Evolutionary conservation across 1,140 invertebrate genomes (phyloP).

Genomic region (Drosophila cardini): DNA sequence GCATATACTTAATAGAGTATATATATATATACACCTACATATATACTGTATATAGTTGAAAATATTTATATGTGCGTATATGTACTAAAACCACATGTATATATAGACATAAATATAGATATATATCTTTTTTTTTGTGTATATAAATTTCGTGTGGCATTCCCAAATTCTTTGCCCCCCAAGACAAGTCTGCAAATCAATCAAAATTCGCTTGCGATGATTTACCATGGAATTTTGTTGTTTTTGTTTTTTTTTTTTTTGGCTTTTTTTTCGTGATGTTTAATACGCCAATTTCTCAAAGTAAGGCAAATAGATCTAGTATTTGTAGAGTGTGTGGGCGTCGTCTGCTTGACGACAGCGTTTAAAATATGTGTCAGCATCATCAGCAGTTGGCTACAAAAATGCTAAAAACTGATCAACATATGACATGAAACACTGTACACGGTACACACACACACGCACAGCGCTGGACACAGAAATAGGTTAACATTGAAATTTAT

Average conservation of each 20-base stretch:
- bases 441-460: neutral
- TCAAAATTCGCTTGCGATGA: conserved; percentile 73
- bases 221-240: conserved; percentile 67
- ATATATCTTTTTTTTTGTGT: neutral
- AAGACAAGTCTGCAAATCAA: conserved; percentile 62
- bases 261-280: conserved; percentile 33
- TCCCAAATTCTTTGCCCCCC: conserved; percentile 1
- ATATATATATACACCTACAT: neutral
- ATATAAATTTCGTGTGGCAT: conserved; percentile 56
- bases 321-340: conserved; percentile 49
- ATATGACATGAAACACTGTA: conserved; percentile 7
- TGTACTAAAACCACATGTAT: conserved; percentile 10
- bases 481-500: conserved; percentile 39
- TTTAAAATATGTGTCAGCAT: conserved; percentile 50
- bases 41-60: conserved; percentile 6
- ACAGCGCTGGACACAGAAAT: neutral
- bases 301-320: conserved; percentile 60
- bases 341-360: conserved; percentile 71
- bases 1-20: conserved; percentile 15
- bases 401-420: conserved; percentile 26
- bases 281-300: conserved; percentile 72
- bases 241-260: conserved; percentile 15
- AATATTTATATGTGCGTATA: neutral
- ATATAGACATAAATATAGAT: conserved; percentile 15
- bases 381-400: conserved; percentile 19